Evolutionary conservation across 2,888 invertebrate genomes (phyloP), one percentile per base, ranked within the genome.

Genomic region (Crepidodera aurea): DNA sequence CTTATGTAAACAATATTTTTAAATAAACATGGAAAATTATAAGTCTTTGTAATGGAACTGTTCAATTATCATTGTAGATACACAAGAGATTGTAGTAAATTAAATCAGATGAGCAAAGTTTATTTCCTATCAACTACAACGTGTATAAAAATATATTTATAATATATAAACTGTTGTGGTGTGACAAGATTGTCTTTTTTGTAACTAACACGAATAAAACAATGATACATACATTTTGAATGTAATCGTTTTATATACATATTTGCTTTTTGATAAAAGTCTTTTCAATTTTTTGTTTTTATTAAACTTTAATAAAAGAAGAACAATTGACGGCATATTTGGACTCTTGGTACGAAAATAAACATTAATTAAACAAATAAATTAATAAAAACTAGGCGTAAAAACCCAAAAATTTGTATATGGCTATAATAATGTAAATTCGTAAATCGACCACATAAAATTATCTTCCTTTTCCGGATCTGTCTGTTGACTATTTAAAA

Each of bases 251-350:
- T 19, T 32, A 40, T 29, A 29, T 16, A 12, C n/a, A 7, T 54
- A 29, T 54, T 54, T 54, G 40, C 13, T 42, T 29, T 54, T 42
- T 54, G 54, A 54, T 54, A 22, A 39, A 54, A 27, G 54, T 29
- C 50, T 27, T 3, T 1, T 27, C 39, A 39, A n/a, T 48, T 22
- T 25, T 13, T 10, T 34, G 7, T 34, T 29, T 15, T 19, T 48
- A 10, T 39, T 39, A n/a, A 15, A 15, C 12, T 15, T 12, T 16
- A 39, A 12, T 16, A 39, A 39, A 39, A 37, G 16, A 39, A 12
- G 39, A 39, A 39, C 12, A n/a, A 39, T 39, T 39, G 39, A 39
- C 13, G 12, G n/a, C 10, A 12, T 34, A 34, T 34, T 34, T 34
- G n/a, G n/a, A 34, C 34, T 34, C 12, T 34, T 10, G 12, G 13